phyloP scores from a whole-genome alignment of 1,140 invertebrate species.

The Dinoponera quadriceps region DNA sequence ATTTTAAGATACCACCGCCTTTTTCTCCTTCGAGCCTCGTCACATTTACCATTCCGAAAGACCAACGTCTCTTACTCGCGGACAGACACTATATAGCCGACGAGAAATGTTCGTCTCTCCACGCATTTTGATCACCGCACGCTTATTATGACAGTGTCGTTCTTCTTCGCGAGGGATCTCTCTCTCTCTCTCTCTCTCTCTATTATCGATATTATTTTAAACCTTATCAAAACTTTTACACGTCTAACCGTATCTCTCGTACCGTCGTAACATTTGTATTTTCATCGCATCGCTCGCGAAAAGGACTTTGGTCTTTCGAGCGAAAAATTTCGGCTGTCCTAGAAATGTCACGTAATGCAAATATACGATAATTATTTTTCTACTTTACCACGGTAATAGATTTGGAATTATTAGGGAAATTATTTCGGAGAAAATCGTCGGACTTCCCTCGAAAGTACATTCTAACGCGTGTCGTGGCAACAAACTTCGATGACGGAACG shows the following conservation, averaged over 20 bases:
- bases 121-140: slow-evolving; percentile 21
- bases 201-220: slow-evolving; percentile 21
- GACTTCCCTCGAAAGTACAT: background rate
- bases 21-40: slow-evolving; percentile 60
- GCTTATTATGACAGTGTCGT: slow-evolving; percentile 37
- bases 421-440: too few relatives aligned
- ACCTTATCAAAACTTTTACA: background rate
- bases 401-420: too few relatives aligned
- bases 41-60: slow-evolving; percentile 39
- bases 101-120: slow-evolving; percentile 38
- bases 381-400: too few relatives aligned
- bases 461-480: background rate
- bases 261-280: background rate
- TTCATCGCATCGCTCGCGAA: background rate
- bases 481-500: slow-evolving; percentile 56
- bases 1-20: slow-evolving; percentile 63
- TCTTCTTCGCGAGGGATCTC: background rate
- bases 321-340: too few relatives aligned
- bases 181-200: too few relatives aligned
- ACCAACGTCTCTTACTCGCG: slow-evolving; percentile 43
- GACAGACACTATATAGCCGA: slow-evolving; percentile 36
- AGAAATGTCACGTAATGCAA: too few relatives aligned
- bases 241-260: background rate
- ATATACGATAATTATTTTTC: too few relatives aligned
- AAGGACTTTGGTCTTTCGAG: background rate